Base-by-base conservation (phyloP, 1,140 invertebrate genomes). In the Drosophila lowei region DNA sequence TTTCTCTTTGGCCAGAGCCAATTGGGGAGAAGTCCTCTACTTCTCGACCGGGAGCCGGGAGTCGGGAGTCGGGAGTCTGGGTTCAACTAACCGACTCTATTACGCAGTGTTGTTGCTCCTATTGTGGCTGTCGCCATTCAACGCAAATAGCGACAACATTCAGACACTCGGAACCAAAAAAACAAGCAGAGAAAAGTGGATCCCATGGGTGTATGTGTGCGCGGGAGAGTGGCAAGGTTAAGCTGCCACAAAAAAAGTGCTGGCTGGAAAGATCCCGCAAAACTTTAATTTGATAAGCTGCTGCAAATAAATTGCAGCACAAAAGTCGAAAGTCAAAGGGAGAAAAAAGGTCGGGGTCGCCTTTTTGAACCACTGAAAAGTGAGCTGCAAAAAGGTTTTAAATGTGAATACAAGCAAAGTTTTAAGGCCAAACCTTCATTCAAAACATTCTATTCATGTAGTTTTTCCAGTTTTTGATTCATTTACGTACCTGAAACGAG, bases 271-370 rank as follows among this genome's bases (percentile, higher is more conserved):
- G 71, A 77, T 77, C 64, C 67, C 73, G 49, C 65, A 58, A 81
- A 86, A 85, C 81, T 85, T 86, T 86, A 85, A 86, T 79, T 86
- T 85, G 73, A 85, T 86, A 85, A 85, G 68, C 81, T 81, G 60
- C 34, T 66, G 56, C 54, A 77, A 80, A 80, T 86, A 86, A 77
- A 84, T 80, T 64, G 77, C 66, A 67, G 47, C 25, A 43, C 28
- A 72, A 15, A 47, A 67, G 48, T 66, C 48, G 41, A 55, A 64
- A 75, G 72, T 73, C 52, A 46, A 57, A 76, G 48, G 62, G 60
- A 6, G 34, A 15, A 46, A 30, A 16, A 48, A 54, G 38, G 7
- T 54, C 44, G 34, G 11, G 34, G 11, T 38, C 34, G 18, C 18
- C 18, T 18, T 18, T 18, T 18, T 18, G 18, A 1, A 38, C 34